Evolutionary conservation across 1,140 invertebrate genomes (phyloP), one percentile per base, ranked within the genome.

Genomic region (Plodia interpunctella): DNA sequence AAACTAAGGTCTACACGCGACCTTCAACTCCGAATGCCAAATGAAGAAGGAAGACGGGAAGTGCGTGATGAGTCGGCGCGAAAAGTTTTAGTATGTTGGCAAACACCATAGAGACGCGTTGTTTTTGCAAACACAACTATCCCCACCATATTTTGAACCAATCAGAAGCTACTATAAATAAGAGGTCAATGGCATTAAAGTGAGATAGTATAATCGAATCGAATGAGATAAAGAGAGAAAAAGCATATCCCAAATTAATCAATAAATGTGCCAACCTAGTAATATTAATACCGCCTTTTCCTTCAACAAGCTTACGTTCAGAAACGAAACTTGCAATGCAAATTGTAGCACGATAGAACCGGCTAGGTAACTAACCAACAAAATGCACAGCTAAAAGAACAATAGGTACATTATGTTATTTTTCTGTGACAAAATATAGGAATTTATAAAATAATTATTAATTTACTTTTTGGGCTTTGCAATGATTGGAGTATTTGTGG

Each of bases 11-110:
- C 84, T 32, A 70, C 58, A 80, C 77, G 72, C 87, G 84, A 87
- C 87, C 84, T 87, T 86, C 83, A 81, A 83, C 80, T 78, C 66
- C 72, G 82, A 89, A 87, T 83, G 83, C 83, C 78, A 86, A 89
- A 87, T 82, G 80, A 79, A 87, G 83, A 87, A 89, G 84, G 78
- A 86, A 66, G 82, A 80, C 72, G 70, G 78, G 79, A 80, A 78
- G 67, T 76, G 72, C 76, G 70, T 63, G 73, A 75, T 83, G 83
- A 85, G 78, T 84, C 82, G 83, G 81, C 84, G 87, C 87, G 79
- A 82, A 85, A 77, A 65, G 30, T 21, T 66, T 66, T 57, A 60
- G 63, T 61, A 83, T 76, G 84, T 89, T 89, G 87, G 83, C 70
- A 66, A 71, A 51, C n/a, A 32, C 56, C 57, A 66, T 55, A 76